Evolutionary conservation across 2,888 invertebrate species (phyloP).

Genomic region (Hirtodrosophila duncani): DNA sequence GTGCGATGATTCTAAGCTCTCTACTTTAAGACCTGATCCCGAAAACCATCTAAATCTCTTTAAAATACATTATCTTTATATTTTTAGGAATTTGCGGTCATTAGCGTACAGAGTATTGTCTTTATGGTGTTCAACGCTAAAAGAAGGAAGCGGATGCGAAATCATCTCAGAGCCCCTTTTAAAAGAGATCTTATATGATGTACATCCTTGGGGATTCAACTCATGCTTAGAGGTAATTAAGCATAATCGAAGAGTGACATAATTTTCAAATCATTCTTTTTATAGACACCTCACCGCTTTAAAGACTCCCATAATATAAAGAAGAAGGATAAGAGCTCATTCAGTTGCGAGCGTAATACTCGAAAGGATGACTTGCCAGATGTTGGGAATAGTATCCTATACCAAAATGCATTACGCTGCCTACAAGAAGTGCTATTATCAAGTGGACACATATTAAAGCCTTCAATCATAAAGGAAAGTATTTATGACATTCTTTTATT

Average conservation of each 20-base stretch:
- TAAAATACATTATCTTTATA: neutral
- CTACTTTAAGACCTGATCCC: no score
- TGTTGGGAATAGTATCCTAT: conserved; percentile 2
- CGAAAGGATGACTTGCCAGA: no score
- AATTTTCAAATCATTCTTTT: no score
- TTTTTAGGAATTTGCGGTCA: conserved; percentile 27
- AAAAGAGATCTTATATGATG: conserved; percentile 19
- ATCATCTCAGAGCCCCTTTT: conserved; percentile 20
- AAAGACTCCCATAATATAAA: no score
- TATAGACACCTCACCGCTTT: no score
- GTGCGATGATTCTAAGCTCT: no score
- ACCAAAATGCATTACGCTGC: conserved; percentile 19
- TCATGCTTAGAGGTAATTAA: conserved; percentile 21
- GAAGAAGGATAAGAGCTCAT: no score
- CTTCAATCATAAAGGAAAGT: conserved; percentile 20
- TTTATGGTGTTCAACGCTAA: conserved; percentile 21
- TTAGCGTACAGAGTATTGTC: conserved; percentile 14
- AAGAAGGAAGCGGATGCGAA: conserved; percentile 30
- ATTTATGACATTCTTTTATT: neutral
- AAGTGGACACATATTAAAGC: conserved; percentile 22
- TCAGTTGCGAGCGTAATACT: no score
- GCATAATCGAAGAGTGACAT: no score
- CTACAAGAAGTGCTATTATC: conserved; percentile 14
- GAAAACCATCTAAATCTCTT: no score
- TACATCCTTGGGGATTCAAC: conserved; percentile 7